These are phyloP conservation scores for Flabesymbios commensalis DNA, from an alignment of 2,888 invertebrate species.

Conservation along the genomic window DNA sequence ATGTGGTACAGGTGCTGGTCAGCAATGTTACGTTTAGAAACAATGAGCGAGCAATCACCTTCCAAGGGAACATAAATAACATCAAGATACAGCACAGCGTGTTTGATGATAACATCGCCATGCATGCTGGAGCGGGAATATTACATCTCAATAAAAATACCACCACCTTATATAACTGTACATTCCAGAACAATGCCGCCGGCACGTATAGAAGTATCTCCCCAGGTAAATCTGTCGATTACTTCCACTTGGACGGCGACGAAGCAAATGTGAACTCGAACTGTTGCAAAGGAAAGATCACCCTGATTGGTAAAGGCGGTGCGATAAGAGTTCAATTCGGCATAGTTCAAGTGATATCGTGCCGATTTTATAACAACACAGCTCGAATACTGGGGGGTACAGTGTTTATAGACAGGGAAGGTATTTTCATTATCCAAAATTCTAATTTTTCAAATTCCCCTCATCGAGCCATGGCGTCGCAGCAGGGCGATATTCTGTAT, in stretches of 20 bases:
- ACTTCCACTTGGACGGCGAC: constrained; percentile 19
- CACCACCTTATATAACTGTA: background rate
- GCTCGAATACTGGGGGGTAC: constrained; percentile 29
- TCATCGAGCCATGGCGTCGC: constrained; percentile 1
- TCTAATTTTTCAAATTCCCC: constrained; percentile 7
- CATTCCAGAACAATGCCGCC: constrained; percentile 27
- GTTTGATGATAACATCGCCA: constrained; percentile 17
- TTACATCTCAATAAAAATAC: background rate
- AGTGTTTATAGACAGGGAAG: constrained; percentile 29
- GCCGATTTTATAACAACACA: constrained; percentile 28
- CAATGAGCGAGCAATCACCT: constrained; percentile 21
- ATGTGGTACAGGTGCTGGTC: background rate
- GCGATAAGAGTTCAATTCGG: constrained; percentile 29
- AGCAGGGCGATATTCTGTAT: constrained; percentile 32
- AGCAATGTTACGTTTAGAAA: constrained; percentile 11
- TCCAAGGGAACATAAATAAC: constrained; percentile 5
- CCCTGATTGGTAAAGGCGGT: constrained; percentile 36
- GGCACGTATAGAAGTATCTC: constrained; percentile 12
- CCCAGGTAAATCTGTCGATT: background rate
- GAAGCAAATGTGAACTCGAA: constrained; percentile 23
- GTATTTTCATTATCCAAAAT: constrained; percentile 11
- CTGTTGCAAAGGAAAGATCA: constrained; percentile 31
- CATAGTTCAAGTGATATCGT: constrained; percentile 9
- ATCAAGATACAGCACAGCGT: constrained; percentile 5
- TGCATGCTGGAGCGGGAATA: constrained; percentile 32